Conservation (phyloP, 64 coral and sea anemone species). For the Porites lutea region DNA sequence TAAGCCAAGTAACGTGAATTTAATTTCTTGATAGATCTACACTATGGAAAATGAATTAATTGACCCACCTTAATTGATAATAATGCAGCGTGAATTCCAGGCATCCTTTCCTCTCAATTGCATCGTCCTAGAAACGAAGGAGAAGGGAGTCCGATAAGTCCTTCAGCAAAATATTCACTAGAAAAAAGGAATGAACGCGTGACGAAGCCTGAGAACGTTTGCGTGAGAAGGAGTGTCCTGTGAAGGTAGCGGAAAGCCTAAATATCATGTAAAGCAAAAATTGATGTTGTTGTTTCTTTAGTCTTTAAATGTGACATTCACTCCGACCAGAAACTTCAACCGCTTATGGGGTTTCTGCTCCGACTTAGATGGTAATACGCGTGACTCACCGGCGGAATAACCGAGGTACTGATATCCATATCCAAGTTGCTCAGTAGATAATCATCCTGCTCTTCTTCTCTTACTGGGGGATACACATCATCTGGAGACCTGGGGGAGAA, state of each 20-base stretch:
- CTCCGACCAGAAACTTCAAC: too few relatives aligned
- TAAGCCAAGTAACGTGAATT: too few relatives aligned
- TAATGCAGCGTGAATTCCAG: conserved; percentile 91
- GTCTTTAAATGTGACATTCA: too few relatives aligned
- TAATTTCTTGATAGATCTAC: not conserved
- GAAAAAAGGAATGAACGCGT: too few relatives aligned
- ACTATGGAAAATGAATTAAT: not conserved
- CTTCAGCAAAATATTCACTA: too few relatives aligned
- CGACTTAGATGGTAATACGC: not conserved
- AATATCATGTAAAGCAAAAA: too few relatives aligned
- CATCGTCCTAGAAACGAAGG: conserved; percentile 74
- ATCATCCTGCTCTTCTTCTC: conserved; percentile 85
- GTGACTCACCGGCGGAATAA: conserved; percentile 80
- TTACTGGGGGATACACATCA: conserved; percentile 86
- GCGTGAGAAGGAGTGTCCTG: too few relatives aligned
- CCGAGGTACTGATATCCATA: conserved; percentile 80
- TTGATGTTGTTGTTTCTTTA: too few relatives aligned
- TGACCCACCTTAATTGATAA: conserved; percentile 87
- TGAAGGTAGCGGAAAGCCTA: too few relatives aligned
- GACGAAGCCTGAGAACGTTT: too few relatives aligned
- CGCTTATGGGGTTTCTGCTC: not conserved
- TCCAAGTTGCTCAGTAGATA: conserved; percentile 83
- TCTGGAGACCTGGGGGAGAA: conserved; percentile 62
- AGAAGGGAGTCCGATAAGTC: not conserved
- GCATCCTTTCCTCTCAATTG: conserved; percentile 83